A percentile compares a stretch with the other conserved stretches of the same genome.
phyloP scores from a whole-genome alignment of 2,888 invertebrate species.

The Pyralis farinalis region DNA sequence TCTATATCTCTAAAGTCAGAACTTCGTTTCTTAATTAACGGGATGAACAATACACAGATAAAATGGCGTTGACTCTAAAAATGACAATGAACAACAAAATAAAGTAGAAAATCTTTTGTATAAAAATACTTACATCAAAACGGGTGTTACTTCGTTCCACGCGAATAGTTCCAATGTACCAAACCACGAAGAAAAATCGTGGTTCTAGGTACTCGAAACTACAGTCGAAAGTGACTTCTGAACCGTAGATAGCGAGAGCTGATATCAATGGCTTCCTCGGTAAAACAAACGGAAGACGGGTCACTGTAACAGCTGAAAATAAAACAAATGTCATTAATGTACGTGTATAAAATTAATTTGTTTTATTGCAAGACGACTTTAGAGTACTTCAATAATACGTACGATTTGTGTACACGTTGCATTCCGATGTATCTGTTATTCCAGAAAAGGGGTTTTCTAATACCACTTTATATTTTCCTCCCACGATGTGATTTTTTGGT shows the following conservation, averaged over 20 bases:
- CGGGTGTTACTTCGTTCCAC: slow-evolving; percentile 31
- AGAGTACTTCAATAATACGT: slow-evolving; percentile 11
- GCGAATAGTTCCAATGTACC: slow-evolving; percentile 32
- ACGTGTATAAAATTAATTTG: too few species aligned
- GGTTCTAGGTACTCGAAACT: slow-evolving; percentile 23
- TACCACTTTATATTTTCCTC: slow-evolving; percentile 24
- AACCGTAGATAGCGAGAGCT: slow-evolving; percentile 27
- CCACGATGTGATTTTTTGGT: slow-evolving; percentile 14
- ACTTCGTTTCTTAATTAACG: too few species aligned
- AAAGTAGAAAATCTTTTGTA: too few species aligned
- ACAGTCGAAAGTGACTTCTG: slow-evolving; percentile 26
- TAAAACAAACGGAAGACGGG: slow-evolving; percentile 8
- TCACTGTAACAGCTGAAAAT: slow-evolving; percentile 16
- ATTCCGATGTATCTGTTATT: slow-evolving; percentile 12
- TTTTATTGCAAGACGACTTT: too few species aligned
- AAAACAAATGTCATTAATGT: neutral
- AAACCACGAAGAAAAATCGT: slow-evolving; percentile 29
- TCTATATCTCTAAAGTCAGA: too few species aligned
- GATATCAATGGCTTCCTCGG: slow-evolving; percentile 22
- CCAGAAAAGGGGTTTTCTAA: slow-evolving; percentile 19
- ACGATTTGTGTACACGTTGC: slow-evolving; percentile 26
- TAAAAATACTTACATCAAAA: slow-evolving; percentile 30
- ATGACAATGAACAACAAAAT: too few species aligned
- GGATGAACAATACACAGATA: too few species aligned
- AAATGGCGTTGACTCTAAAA: too few species aligned